A percentile compares a stretch with the other conserved stretches of the same genome.
These are phyloP conservation scores for Stichopus horrens DNA, from an alignment of 53 echinoderm and acorn worm genomes.

Conservation along the genomic window DNA sequence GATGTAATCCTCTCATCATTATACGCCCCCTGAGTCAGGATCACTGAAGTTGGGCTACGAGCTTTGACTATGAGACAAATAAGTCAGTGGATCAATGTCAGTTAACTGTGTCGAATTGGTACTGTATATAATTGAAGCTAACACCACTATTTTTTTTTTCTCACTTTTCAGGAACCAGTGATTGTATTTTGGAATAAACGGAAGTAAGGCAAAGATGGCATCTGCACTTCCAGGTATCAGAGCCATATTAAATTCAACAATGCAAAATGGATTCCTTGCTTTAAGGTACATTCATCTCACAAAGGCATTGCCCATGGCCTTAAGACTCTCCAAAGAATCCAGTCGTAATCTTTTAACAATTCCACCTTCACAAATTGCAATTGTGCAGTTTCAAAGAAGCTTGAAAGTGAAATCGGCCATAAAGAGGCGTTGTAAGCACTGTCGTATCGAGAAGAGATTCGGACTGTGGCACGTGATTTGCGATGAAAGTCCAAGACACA, in stretches of 20 bases:
- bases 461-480: constrained; percentile 72
- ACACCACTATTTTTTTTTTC: no score
- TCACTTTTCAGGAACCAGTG: no score
- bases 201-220: not conserved
- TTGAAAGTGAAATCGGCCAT: constrained; percentile 77
- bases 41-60: no score
- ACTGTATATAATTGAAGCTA: no score
- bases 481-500: constrained; percentile 82
- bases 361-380: not conserved
- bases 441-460: constrained; percentile 64
- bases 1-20: no score
- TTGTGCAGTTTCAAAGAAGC: constrained; percentile 13
- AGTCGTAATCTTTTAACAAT: not conserved
- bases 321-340: not conserved
- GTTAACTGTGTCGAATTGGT: no score
- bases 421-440: constrained; percentile 89
- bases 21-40: no score
- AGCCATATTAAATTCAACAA: not conserved
- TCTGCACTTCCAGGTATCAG: not conserved
- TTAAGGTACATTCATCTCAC: not conserved
- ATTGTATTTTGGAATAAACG: not conserved
- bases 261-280: not conserved
- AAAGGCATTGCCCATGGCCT: not conserved
- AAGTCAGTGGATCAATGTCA: no score
- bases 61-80: no score